A percentile compares a stretch with the other conserved stretches of the same genome.
Conservation (phyloP, 1,140 invertebrate species). For the Leptopilina boulardi region DNA sequence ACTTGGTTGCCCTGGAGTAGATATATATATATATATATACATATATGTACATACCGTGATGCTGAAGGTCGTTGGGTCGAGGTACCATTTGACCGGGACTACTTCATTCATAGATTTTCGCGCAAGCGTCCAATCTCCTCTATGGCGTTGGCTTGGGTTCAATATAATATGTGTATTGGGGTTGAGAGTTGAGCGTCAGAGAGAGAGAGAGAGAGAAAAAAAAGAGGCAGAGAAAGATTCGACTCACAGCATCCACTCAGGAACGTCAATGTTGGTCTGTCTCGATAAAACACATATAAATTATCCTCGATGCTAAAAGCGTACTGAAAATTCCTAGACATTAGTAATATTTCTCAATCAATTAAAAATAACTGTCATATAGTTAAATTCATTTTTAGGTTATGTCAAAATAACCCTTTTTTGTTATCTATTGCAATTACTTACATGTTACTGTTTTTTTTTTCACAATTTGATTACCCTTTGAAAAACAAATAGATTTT, state of each 20-base stretch:
- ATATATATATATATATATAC: neutral
- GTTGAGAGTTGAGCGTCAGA: neutral
- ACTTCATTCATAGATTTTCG: conserved; percentile 58
- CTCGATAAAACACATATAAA: neutral
- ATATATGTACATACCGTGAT: neutral
- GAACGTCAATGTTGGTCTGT: neutral
- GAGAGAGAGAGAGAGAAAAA: neutral
- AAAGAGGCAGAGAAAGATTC: neutral
- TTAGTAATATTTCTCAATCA: too few relatives aligned
- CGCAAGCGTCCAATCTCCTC: conserved; percentile 47
- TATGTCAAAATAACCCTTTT: too few relatives aligned
- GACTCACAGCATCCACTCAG: neutral
- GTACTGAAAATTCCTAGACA: too few relatives aligned
- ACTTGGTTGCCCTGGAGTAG: neutral
- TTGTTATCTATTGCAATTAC: too few relatives aligned
- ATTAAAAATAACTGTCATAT: too few relatives aligned
- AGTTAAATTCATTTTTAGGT: too few relatives aligned
- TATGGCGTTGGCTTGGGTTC: conserved; percentile 52
- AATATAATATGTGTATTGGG: neutral
- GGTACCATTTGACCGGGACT: conserved; percentile 51
- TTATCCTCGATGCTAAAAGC: too few relatives aligned
- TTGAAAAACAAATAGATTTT: too few relatives aligned
- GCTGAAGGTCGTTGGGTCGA: conserved; percentile 49
- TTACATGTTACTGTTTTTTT: too few relatives aligned
- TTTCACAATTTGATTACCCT: too few relatives aligned